Evolutionary conservation across 2,797 vertebrate genomes (phyloP).

Genomic region (Simalia tracyae): DNA sequence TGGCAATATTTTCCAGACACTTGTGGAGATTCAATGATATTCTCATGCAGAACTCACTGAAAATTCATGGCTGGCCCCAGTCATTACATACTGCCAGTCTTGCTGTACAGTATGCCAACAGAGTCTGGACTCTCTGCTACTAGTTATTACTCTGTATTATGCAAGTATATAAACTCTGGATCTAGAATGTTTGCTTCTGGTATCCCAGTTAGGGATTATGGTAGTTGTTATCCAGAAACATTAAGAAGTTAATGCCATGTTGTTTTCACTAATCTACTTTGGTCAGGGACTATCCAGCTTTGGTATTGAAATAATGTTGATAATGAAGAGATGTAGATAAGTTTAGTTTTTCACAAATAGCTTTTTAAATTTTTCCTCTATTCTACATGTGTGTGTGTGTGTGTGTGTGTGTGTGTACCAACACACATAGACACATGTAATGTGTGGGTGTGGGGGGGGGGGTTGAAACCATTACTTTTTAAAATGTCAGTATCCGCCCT

Average conservation of each 20-base stretch:
- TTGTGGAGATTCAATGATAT: neutral
- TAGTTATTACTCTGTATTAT: neutral
- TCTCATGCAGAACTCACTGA: neutral
- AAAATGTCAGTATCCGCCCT: neutral
- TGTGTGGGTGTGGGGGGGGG: neutral
- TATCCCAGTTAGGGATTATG: neutral
- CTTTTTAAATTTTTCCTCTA: neutral
- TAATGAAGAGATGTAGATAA: neutral
- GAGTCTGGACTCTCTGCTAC: neutral
- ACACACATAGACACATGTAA: neutral
- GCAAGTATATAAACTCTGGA: neutral
- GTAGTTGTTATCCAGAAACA: neutral
- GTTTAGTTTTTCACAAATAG: neutral
- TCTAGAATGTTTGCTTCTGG: neutral
- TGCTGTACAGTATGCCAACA: neutral
- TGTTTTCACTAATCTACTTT: neutral
- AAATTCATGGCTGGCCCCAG: neutral
- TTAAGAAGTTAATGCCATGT: neutral
- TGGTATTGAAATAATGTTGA: neutral
- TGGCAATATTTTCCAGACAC: neutral
- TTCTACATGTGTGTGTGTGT: neutral
- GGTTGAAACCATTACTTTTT: neutral
- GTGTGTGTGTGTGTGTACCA: neutral
- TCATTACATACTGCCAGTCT: neutral
- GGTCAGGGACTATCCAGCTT: neutral